Conservation (phyloP, 2,797 vertebrate genomes). For the Chelonia mydas region DNA sequence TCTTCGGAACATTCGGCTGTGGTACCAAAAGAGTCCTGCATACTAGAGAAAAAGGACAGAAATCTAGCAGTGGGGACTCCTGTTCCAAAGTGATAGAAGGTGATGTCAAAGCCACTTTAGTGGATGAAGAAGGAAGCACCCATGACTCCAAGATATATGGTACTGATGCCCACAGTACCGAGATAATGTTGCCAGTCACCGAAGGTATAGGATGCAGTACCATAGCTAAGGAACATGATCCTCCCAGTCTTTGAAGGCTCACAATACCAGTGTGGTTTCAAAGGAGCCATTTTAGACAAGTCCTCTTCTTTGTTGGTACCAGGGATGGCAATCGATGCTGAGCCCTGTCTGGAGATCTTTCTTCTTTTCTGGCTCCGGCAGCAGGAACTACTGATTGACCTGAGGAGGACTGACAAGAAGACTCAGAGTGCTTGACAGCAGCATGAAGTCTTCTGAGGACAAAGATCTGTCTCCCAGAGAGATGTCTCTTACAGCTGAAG, state of each 20-base stretch:
- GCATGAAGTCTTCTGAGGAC: background rate
- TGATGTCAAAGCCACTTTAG: background rate
- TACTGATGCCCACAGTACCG: background rate
- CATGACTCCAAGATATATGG: background rate
- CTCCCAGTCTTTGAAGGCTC: background rate
- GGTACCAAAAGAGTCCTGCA: no score
- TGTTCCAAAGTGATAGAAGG: background rate
- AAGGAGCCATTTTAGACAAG: background rate
- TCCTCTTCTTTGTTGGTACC: background rate
- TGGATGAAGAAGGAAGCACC: background rate
- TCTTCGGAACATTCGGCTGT: no score
- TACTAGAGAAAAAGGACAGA: no score
- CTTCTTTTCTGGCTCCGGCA: background rate
- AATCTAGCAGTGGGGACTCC: no score
- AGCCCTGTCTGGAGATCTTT: background rate
- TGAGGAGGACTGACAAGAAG: background rate
- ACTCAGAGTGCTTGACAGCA: background rate
- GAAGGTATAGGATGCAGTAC: background rate
- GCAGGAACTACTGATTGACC: background rate
- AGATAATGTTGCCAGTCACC: background rate
- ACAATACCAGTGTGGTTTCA: background rate
- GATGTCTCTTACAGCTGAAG: no score
- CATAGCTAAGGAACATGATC: background rate
- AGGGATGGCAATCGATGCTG: background rate
- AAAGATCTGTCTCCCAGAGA: background rate